Conservation (phyloP, 1,140 invertebrate species). For the Andricus grossulariae region DNA sequence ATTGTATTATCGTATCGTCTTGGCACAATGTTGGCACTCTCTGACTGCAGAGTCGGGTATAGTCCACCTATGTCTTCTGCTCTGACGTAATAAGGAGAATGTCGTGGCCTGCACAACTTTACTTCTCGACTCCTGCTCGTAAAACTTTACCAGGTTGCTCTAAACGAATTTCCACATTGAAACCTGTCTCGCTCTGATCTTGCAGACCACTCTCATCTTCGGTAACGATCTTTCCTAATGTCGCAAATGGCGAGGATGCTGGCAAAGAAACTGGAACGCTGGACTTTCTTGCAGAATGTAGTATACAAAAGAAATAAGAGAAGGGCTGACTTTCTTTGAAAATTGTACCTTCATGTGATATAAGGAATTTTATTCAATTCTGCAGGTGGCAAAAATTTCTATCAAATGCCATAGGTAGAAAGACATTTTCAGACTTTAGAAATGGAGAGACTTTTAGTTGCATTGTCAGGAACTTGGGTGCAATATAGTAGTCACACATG, state of each 20-base stretch:
- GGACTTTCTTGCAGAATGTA: background rate
- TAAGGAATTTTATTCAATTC: no score
- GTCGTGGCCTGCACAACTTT: slow-evolving; percentile 30
- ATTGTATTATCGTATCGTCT: slow-evolving; percentile 30
- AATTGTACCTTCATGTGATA: no score
- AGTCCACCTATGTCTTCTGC: slow-evolving; percentile 19
- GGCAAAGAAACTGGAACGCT: slow-evolving; percentile 23
- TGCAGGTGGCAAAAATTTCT: no score
- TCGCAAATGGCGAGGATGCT: slow-evolving; percentile 1
- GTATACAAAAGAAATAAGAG: no score
- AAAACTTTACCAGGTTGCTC: slow-evolving; percentile 24
- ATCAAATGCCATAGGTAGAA: no score
- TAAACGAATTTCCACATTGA: slow-evolving; percentile 29
- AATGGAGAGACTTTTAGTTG: no score
- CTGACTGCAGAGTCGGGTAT: background rate
- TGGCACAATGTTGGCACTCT: slow-evolving; percentile 22
- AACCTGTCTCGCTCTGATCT: slow-evolving; percentile 16
- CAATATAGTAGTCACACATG: no score
- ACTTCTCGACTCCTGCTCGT: slow-evolving; percentile 25
- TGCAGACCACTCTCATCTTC: slow-evolving; percentile 25
- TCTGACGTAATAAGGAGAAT: slow-evolving; percentile 30
- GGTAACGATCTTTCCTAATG: slow-evolving; percentile 27
- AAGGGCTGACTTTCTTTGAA: no score
- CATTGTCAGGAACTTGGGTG: no score
- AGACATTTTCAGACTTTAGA: no score